Percentiles rank a stretch among this genome's conserved stretches.
Evolutionary conservation across 2,797 vertebrate species (phyloP).

Genomic region (Astyanax mexicanus): DNA sequence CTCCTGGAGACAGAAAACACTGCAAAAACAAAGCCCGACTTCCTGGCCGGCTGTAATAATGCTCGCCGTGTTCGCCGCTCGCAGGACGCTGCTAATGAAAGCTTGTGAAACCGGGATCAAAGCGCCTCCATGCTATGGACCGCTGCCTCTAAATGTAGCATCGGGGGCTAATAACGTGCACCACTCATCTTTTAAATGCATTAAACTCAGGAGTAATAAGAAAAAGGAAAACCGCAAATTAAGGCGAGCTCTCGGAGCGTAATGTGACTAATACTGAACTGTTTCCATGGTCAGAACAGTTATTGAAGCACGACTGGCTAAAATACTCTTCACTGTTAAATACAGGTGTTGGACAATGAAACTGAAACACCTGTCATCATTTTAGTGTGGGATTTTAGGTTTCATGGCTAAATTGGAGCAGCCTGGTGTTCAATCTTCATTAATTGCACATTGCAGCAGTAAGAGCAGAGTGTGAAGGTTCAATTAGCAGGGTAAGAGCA

Average conservation of each 20-base stretch:
- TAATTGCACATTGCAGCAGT: no score
- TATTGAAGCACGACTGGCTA: no score
- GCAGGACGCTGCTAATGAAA: constrained; percentile 49
- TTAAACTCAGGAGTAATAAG: background rate
- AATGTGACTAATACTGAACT: constrained; percentile 44
- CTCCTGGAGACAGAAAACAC: constrained; percentile 55
- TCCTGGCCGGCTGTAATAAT: constrained; percentile 4
- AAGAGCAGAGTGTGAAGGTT: no score
- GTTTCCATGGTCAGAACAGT: constrained; percentile 50
- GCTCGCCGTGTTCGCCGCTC: constrained; percentile 42
- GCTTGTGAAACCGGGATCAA: constrained; percentile 52
- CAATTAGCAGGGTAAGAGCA: no score
- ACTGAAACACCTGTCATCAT: no score
- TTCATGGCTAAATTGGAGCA: no score
- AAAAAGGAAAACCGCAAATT: constrained; percentile 42
- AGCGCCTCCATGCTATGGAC: constrained; percentile 35
- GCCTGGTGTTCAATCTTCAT: no score
- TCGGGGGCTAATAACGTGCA: constrained; percentile 45
- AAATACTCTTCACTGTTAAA: no score
- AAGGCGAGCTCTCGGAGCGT: constrained; percentile 42
- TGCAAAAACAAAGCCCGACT: constrained; percentile 52
- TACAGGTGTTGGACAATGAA: no score
- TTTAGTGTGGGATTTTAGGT: no score
- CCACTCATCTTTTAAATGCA: constrained; percentile 50
- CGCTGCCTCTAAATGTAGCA: constrained; percentile 37